A percentile compares a stretch with the other conserved stretches of the same genome.
These are phyloP conservation scores for Pimpla rufipes DNA, from an alignment of 2,888 invertebrate genomes.

Conservation along the genomic window DNA sequence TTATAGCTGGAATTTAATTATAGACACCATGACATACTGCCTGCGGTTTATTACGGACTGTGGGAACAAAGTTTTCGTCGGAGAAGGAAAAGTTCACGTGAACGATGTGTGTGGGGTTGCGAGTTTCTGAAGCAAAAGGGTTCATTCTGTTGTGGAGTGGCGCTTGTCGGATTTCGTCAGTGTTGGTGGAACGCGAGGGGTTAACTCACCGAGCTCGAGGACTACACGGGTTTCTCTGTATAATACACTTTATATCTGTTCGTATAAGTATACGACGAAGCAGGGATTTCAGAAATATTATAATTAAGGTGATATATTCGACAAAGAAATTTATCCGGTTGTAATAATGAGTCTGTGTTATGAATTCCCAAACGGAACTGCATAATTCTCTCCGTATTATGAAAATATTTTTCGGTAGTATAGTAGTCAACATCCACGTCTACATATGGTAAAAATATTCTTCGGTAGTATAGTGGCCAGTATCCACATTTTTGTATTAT, in stretches of 20 bases:
- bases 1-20: constrained; percentile 5
- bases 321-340: too few relatives aligned
- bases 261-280: not conserved
- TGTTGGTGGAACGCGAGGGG: constrained; percentile 8
- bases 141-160: constrained; percentile 26
- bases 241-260: not conserved
- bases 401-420: too few relatives aligned
- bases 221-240: not conserved
- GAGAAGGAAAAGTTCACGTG: constrained; percentile 13
- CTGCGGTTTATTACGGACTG: constrained; percentile 6
- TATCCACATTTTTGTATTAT: too few relatives aligned
- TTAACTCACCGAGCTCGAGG: not conserved
- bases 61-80: constrained; percentile 27
- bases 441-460: too few relatives aligned
- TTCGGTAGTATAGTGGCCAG: too few relatives aligned
- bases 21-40: not conserved
- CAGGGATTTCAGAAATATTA: not conserved
- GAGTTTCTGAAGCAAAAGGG: constrained; percentile 21
- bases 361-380: too few relatives aligned
- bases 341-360: too few relatives aligned
- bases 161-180: constrained; percentile 32
- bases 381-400: too few relatives aligned
- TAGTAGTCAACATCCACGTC: too few relatives aligned
- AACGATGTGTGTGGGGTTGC: not conserved
- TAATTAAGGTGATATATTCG: not conserved